Evolutionary conservation across 2,888 invertebrate species (phyloP), one percentile per base, ranked within the genome.

Genomic region (Serrognathus titanus): DNA sequence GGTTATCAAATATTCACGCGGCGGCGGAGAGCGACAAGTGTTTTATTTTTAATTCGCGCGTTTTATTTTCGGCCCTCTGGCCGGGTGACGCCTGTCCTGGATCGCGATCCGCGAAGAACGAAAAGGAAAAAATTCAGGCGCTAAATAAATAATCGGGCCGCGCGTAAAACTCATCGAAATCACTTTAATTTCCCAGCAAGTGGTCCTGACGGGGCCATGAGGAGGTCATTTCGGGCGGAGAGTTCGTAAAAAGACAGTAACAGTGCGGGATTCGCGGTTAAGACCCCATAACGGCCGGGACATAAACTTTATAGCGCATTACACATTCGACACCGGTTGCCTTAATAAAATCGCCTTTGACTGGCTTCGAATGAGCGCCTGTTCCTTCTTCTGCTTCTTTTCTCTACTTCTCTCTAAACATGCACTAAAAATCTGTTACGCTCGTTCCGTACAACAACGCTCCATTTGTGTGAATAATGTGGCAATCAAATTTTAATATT

Each of bases 231-330:
- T 68, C 71, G 70, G 71, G 71, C 68, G 66, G 48, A 51, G 58
- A 58, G 68, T 65, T 71, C 70, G 73, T 75, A 75, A 74, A 74
- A 73, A 73, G 73, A 71, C 65, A 66, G 63, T 69, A 74, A 73
- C 71, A 68, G 70, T 68, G 67, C 71, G 69, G 73, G 75, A 75
- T 74, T 75, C 75, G 74, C 74, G 75, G 73, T 74, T 72, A 75
- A 74, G 71, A 73, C 71, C 55, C 66, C 72, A 70, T 74, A 73
- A 75, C 73, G 74, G 71, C 73, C 67, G 65, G 69, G 74, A 72
- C 73, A 75, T 76, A 76, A 76, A 77, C 65, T 77, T 77, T 77
- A 77, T 76, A 71, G 75, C 73, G 69, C 74, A 75, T 75, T 73
- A 73, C 75, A 74, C 75, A 75, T 76, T 76, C 76, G 75, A 76